Evolutionary conservation across 2,888 invertebrate genomes (phyloP).

Genomic region (Dorcus hopei): DNA sequence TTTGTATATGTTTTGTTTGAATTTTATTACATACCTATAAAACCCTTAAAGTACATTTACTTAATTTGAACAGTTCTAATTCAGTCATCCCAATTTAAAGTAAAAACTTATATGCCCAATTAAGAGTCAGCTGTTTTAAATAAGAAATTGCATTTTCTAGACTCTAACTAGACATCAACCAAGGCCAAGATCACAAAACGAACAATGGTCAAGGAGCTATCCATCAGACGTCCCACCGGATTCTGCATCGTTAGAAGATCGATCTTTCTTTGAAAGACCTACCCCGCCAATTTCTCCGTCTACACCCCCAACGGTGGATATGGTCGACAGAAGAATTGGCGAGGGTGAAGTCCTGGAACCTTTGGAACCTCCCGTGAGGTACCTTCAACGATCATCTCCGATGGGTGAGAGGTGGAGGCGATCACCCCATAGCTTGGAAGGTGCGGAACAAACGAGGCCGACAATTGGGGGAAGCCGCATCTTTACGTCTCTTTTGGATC

Average conservation of each 20-base stretch:
- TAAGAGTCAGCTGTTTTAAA: too few relatives aligned
- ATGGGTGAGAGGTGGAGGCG: constrained; percentile 50
- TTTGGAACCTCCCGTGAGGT: constrained; percentile 39
- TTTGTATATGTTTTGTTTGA: too few relatives aligned
- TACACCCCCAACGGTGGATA: constrained; percentile 35
- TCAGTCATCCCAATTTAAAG: too few relatives aligned
- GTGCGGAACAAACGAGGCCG: constrained; percentile 43
- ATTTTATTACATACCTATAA: too few relatives aligned
- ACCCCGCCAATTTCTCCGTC: constrained; percentile 51
- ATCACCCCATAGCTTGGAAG: constrained; percentile 50
- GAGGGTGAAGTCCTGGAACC: constrained; percentile 45
- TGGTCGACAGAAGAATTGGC: constrained; percentile 27
- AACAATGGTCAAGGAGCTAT: constrained; percentile 72
- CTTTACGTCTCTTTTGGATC: constrained; percentile 74
- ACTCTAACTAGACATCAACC: constrained; percentile 62
- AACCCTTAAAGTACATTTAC: too few relatives aligned
- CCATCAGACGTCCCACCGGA: constrained; percentile 42
- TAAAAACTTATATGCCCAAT: too few relatives aligned
- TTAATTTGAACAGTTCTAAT: too few relatives aligned
- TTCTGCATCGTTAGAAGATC: constrained; percentile 48
- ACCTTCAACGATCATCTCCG: constrained; percentile 19
- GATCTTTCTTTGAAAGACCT: constrained; percentile 59
- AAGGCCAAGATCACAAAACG: constrained; percentile 56
- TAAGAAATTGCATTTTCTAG: constrained; percentile 37
- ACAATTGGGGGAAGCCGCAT: constrained; percentile 65